These are phyloP conservation scores for Hydractinia echinata DNA, from an alignment of 30 jellyfish, hydroid and myxozoan species.

Conservation along the genomic window DNA sequence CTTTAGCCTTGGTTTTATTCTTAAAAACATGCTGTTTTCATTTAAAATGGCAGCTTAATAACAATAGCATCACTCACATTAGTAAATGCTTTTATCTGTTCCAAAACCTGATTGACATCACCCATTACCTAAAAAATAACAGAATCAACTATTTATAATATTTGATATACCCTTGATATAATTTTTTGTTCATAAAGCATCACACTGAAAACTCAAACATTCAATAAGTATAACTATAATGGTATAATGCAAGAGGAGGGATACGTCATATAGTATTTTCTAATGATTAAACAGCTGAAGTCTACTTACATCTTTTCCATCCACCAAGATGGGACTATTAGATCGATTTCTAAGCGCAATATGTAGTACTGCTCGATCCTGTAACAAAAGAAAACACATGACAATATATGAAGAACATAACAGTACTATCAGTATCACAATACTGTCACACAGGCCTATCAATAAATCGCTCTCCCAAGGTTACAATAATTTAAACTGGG, in stretches of 20 bases:
- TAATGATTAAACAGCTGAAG: not conserved
- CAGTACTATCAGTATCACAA: too few relatives aligned
- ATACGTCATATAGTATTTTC: not conserved
- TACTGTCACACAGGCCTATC: too few relatives aligned
- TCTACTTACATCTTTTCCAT: slow-evolving; percentile 74
- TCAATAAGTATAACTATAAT: not conserved
- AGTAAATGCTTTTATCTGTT: slow-evolving; percentile 69
- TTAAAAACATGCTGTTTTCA: not conserved
- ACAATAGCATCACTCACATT: slow-evolving; percentile 34
- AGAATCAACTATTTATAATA: not conserved
- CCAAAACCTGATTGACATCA: slow-evolving; percentile 75
- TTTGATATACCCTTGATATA: not conserved
- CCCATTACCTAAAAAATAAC: slow-evolving; percentile 63
- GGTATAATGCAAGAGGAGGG: not conserved
- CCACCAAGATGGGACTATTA: slow-evolving; percentile 81
- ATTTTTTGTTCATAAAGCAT: too few relatives aligned
- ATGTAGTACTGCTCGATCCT: slow-evolving; percentile 95
- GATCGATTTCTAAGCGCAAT: slow-evolving; percentile 94
- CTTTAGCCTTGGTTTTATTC: too few relatives aligned
- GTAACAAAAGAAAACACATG: not conserved
- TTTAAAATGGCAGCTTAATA: not conserved
- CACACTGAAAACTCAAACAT: not conserved
- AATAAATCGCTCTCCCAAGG: too few relatives aligned
- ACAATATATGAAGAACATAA: not conserved
- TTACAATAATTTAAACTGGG: too few relatives aligned